A percentile compares a stretch with the other conserved stretches of the same genome.
phyloP scores from a whole-genome alignment of 2,797 vertebrate genomes.

The Epinephelus awoara region DNA sequence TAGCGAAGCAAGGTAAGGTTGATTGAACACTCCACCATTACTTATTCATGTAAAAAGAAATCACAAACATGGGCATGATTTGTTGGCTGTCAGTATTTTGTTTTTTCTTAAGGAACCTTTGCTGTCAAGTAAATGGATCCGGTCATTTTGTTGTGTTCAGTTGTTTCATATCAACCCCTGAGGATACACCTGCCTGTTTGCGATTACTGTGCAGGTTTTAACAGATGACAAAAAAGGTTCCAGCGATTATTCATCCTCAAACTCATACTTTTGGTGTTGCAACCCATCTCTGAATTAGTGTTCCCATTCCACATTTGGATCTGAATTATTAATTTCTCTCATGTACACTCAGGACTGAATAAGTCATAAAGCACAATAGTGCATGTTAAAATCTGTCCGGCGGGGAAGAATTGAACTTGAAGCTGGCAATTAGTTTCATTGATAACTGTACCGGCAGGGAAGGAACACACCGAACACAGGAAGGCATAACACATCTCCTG shows the following conservation, averaged over 20 bases:
- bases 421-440: constrained; percentile 66
- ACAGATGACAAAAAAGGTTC: constrained; percentile 4
- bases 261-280: background rate
- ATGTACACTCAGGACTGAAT: constrained; percentile 32
- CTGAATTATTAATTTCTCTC: constrained; percentile 31
- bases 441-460: constrained; percentile 41
- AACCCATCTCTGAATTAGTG: constrained; percentile 14
- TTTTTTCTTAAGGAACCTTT: constrained; percentile 30
- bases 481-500: constrained; percentile 58
- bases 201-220: background rate
- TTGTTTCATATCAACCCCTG: constrained; percentile 24
- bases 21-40: constrained; percentile 62
- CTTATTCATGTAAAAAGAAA: constrained; percentile 62
- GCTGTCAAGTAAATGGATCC: constrained; percentile 46
- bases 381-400: constrained; percentile 43
- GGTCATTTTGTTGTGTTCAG: constrained; percentile 4
- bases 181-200: constrained; percentile 9
- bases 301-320: constrained; percentile 10
- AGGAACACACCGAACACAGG: constrained; percentile 41
- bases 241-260: constrained; percentile 2
- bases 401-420: constrained; percentile 57
- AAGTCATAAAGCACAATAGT: constrained; percentile 32
- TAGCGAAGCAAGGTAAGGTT: constrained; percentile 45
- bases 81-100: constrained; percentile 48
- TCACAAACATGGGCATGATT: constrained; percentile 54